Percentiles rank a stretch among this genome's conserved stretches.
Evolutionary conservation across 2,797 vertebrate species (phyloP).

Genomic region (Botia kubotai): DNA sequence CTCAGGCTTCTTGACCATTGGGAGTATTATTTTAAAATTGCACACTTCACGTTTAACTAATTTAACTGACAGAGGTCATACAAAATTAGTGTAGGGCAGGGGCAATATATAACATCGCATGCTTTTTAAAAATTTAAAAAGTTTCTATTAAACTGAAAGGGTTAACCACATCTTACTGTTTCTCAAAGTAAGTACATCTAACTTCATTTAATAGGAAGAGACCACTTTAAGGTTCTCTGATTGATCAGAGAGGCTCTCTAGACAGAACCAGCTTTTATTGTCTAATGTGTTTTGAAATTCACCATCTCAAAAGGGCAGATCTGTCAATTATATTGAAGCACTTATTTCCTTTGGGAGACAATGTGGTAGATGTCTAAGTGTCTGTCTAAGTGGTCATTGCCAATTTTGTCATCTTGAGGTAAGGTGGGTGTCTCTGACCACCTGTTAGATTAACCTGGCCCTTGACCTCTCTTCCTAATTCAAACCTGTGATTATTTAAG

Average conservation of each 20-base stretch:
- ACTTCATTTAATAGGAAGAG: slow-evolving; percentile 27
- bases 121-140: neutral
- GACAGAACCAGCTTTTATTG: slow-evolving; percentile 18
- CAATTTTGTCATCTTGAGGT: slow-evolving; percentile 17
- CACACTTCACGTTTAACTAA: too few species aligned
- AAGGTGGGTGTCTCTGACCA: neutral
- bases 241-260: slow-evolving; percentile 11
- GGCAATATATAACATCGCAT: neutral
- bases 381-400: slow-evolving; percentile 18
- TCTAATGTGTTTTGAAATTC: slow-evolving; percentile 12
- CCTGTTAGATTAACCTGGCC: slow-evolving; percentile 3
- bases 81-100: neutral
- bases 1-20: neutral
- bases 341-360: neutral
- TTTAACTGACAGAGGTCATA: neutral
- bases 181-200: slow-evolving; percentile 5
- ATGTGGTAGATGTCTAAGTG: neutral
- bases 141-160: slow-evolving; percentile 23
- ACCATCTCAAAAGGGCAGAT: slow-evolving; percentile 14
- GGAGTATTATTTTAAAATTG: too few species aligned
- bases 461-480: slow-evolving; percentile 42
- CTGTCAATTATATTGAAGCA: slow-evolving; percentile 28
- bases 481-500: slow-evolving; percentile 50
- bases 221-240: slow-evolving; percentile 23
- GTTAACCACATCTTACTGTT: slow-evolving; percentile 23